Evolutionary conservation across 2,113 vertebrate species (phyloP).

Genomic region (Uria aalge): DNA sequence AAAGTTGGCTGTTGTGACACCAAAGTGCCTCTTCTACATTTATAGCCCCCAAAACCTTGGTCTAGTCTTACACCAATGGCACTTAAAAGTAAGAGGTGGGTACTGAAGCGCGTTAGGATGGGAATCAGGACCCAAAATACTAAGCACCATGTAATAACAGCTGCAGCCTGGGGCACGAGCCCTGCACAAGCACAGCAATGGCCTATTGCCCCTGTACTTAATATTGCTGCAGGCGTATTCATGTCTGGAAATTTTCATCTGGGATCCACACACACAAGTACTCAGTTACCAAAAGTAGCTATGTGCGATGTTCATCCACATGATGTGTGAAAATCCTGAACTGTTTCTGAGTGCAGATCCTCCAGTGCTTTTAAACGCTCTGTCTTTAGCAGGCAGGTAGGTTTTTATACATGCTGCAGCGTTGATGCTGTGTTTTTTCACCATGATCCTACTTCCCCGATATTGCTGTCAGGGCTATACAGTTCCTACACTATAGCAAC

Average conservation of each 20-base stretch:
- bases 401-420: background rate
- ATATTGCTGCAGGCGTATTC: background rate
- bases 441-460: background rate
- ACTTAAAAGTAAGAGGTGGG: background rate
- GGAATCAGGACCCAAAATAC: background rate
- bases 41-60: background rate
- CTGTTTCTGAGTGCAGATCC: background rate
- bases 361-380: background rate
- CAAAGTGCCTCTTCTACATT: background rate
- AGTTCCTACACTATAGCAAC: background rate
- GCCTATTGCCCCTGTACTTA: background rate
- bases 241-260: background rate
- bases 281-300: background rate
- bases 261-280: background rate
- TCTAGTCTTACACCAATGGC: background rate
- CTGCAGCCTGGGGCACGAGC: background rate
- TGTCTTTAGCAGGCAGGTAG: background rate
- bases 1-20: background rate
- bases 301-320: background rate
- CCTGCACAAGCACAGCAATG: background rate
- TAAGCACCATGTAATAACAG: background rate
- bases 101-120: background rate
- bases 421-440: background rate
- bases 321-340: background rate
- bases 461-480: background rate